Percentiles rank a stretch among this genome's conserved stretches.
These are phyloP conservation scores for Pangasius krempfi DNA, from an alignment of 2,797 vertebrate genomes.

Conservation along the genomic window DNA sequence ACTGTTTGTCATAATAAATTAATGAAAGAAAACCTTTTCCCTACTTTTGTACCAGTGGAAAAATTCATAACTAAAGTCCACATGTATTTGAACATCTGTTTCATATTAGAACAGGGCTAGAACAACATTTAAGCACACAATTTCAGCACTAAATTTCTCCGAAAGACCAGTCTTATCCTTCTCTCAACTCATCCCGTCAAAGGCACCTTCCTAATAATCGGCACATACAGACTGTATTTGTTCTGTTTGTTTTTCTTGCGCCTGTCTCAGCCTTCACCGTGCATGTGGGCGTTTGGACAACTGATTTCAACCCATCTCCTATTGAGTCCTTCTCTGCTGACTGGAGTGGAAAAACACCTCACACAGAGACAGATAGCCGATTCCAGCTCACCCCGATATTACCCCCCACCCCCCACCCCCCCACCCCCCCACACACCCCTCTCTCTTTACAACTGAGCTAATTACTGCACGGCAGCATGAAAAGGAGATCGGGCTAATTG, in stretches of 20 bases:
- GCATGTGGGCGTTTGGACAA: conserved; percentile 42
- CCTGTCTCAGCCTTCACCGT: conserved; percentile 48
- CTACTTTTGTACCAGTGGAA: conserved; percentile 7
- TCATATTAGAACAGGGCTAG: background rate
- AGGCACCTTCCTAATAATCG: conserved; percentile 25
- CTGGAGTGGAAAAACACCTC: conserved; percentile 48
- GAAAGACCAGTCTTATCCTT: background rate
- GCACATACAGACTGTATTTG: conserved; percentile 18
- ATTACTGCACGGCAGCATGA: conserved; percentile 41
- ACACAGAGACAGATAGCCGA: conserved; percentile 47
- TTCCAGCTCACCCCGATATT: background rate
- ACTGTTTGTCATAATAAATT: background rate
- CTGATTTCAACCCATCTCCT: conserved; percentile 48
- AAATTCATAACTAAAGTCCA: background rate
- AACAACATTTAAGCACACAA: conserved; percentile 21
- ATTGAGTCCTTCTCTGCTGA: conserved; percentile 48
- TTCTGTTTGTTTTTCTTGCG: conserved; percentile 31
- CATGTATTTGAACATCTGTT: conserved; percentile 24
- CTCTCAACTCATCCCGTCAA: conserved; percentile 9
- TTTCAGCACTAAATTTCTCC: conserved; percentile 12
- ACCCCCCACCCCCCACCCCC: background rate
- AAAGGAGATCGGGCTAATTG: conserved; percentile 46
- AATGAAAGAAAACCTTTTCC: background rate
- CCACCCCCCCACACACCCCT: background rate
- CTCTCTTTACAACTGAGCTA: conserved; percentile 26